These are phyloP conservation scores for Hemiscyllium ocellatum DNA, from an alignment of 2,113 vertebrate species.

Conservation along the genomic window DNA sequence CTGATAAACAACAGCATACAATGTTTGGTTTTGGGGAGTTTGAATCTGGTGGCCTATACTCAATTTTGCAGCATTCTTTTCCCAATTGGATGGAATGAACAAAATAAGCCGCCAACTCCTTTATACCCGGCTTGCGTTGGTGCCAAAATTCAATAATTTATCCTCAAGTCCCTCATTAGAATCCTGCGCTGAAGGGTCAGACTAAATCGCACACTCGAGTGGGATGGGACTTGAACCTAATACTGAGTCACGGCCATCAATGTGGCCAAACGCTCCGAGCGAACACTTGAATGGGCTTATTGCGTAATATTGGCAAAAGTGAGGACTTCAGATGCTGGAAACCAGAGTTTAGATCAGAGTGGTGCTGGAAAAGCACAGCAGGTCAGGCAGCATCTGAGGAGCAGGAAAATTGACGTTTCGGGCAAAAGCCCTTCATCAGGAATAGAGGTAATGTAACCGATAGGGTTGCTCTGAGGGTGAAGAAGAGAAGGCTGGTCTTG, in stretches of 20 bases:
- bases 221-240: not conserved
- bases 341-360: no score
- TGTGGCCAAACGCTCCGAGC: not conserved
- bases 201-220: not conserved
- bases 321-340: no score
- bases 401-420: no score
- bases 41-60: not conserved
- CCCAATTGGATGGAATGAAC: not conserved
- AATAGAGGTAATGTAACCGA: not conserved
- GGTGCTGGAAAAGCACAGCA: no score
- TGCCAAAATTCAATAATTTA: not conserved
- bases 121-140: no score
- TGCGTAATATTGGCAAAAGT: not conserved
- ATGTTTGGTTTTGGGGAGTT: not conserved
- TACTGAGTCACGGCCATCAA: not conserved
- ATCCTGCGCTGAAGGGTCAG: not conserved
- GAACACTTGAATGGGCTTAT: not conserved
- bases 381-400: no score
- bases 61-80: not conserved
- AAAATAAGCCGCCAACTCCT: no score
- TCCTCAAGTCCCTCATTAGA: not conserved
- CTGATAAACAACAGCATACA: not conserved
- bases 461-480: no score
- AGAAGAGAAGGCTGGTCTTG: no score
- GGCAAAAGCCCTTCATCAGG: no score